A percentile compares a stretch with the other conserved stretches of the same genome.
Evolutionary conservation across 2,888 invertebrate genomes (phyloP).

Genomic region (Pseudococcus longispinus): DNA sequence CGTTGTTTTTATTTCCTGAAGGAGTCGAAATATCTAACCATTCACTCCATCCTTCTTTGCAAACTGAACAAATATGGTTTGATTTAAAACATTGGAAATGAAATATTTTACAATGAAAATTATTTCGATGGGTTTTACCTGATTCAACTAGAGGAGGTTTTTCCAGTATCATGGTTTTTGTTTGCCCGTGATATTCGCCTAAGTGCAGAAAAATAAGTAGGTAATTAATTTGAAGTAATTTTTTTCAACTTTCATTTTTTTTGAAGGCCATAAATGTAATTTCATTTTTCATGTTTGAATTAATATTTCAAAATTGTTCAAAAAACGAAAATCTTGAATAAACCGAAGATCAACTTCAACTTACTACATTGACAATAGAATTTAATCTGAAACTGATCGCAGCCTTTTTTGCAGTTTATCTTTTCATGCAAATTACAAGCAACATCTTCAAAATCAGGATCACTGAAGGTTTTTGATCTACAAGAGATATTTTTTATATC

Average conservation of each 20-base stretch:
- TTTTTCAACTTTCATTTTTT: neutral
- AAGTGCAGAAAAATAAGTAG: neutral
- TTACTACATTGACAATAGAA: conserved; percentile 69
- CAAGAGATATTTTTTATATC: conserved; percentile 79
- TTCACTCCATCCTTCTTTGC: conserved; percentile 31
- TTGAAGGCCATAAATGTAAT: neutral
- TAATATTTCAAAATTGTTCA: too few relatives aligned
- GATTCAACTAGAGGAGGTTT: neutral
- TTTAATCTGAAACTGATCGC: conserved; percentile 84
- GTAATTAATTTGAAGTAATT: neutral
- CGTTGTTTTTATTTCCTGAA: neutral
- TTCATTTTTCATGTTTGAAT: too few relatives aligned
- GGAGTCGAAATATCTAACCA: conserved; percentile 30
- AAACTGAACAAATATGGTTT: neutral
- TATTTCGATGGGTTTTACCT: neutral
- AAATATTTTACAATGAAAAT: neutral
- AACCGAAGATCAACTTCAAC: too few relatives aligned
- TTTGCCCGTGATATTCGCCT: neutral
- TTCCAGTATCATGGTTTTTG: neutral
- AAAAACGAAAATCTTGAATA: neutral
- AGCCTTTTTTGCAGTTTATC: conserved; percentile 71
- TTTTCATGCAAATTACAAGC: conserved; percentile 79
- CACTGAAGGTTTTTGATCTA: conserved; percentile 72
- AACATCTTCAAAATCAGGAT: conserved; percentile 73
- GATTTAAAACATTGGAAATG: neutral